Percentiles rank a stretch among this genome's conserved stretches.
Evolutionary conservation across 2,888 invertebrate genomes (phyloP).

Genomic region (Tachystola acroxantha): DNA sequence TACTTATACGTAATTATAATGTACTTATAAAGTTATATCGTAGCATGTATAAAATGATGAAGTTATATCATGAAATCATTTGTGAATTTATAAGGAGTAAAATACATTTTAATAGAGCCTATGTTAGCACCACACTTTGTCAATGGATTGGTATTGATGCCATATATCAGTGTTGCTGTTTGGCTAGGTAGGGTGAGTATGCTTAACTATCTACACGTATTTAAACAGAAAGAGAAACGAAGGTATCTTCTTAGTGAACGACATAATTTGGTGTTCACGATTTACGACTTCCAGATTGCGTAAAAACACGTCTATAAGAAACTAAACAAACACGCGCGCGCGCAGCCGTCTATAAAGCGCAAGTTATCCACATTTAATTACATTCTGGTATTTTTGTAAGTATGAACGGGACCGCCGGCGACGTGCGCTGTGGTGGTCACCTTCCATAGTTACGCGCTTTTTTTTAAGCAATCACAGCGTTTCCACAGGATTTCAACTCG

Average conservation of each 20-base stretch:
- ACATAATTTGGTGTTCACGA: slow-evolving; percentile 74
- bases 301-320: slow-evolving; percentile 76
- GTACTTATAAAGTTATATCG: no score
- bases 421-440: slow-evolving; percentile 56
- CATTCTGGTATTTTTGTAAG: slow-evolving; percentile 76
- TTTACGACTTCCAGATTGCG: slow-evolving; percentile 78
- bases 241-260: slow-evolving; percentile 37
- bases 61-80: no score
- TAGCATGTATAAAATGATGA: no score
- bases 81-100: no score
- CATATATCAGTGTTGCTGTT: no score
- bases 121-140: no score
- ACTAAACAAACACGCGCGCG: slow-evolving; percentile 71
- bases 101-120: no score
- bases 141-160: no score
- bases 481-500: background rate
- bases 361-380: slow-evolving; percentile 77
- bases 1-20: no score
- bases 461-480: slow-evolving; percentile 6
- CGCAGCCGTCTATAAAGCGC: slow-evolving; percentile 75
- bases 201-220: no score
- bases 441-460: slow-evolving; percentile 9
- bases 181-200: no score
- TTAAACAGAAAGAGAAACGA: background rate
- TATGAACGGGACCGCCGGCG: slow-evolving; percentile 68